Evolutionary conservation across 2,888 invertebrate genomes (phyloP), one percentile per base, ranked within the genome.

Genomic region (Dynastes hyllus): DNA sequence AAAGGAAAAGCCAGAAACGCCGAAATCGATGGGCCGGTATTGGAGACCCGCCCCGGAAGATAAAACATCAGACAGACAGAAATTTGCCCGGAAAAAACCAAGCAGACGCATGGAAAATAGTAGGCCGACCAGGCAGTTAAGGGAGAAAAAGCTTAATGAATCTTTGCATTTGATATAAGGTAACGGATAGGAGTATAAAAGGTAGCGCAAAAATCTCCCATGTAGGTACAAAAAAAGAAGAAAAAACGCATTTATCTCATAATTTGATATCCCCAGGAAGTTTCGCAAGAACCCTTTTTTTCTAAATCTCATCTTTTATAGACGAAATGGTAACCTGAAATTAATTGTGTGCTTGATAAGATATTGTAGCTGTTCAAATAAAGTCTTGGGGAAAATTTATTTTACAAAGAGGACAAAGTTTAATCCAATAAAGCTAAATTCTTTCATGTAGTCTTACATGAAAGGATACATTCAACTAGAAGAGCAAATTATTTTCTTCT

Each of bases 21-120:
- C 69, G n/a, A 22, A 69, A 69, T 69, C 51, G 69, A 69, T 51
- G 40, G 69, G 29, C 51, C 51, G 29, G 29, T 69, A 51, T 69
- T 29, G 51, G 51, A 29, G 69, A 51, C 50, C 29, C 51, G 27
- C 27, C n/a, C 69, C 69, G 69, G 51, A 69, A 69, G 69, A 69
- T 69, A 69, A 69, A 69, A 53, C 69, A 69, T 69, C 69, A 29
- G 69, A 69, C 51, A 69, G 50, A 69, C 50, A 69, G 69, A 69
- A 69, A 51, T 69, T 51, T 9, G 29, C 13, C 8, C 27, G 27
- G 50, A 69, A 69, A 67, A 69, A 69, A 29, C 13, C 51, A 69
- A 69, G 69, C 53, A 51, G 27, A 69, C 22, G 69, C 27, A 51
- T 5, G n/a, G 45, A 51, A 32, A 63, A 32, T 13, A 63, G n/a